phyloP scores from a whole-genome alignment of 2,797 vertebrate species.

The Ibycter americanus region DNA sequence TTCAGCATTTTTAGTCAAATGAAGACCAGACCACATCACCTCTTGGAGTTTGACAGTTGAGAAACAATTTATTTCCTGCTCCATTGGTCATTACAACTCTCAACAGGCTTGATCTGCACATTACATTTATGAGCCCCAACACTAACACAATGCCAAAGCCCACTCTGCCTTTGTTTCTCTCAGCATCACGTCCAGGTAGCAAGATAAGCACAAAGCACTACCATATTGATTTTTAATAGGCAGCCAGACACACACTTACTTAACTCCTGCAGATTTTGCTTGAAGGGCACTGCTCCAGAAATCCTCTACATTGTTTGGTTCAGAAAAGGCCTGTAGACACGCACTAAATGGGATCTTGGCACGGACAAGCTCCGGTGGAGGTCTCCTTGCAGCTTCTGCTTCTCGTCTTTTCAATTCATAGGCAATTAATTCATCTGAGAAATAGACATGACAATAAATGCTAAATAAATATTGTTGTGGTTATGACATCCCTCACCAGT shows the following conservation, averaged over 20 bases:
- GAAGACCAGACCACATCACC: background rate
- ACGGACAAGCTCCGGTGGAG: slow-evolving; percentile 87
- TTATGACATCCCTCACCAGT: background rate
- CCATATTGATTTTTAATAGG: background rate
- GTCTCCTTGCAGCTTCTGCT: slow-evolving; percentile 86
- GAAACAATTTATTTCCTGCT: background rate
- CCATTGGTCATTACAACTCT: background rate
- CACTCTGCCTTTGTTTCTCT: background rate
- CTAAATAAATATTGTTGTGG: background rate
- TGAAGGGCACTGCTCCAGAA: slow-evolving; percentile 99
- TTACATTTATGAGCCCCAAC: background rate
- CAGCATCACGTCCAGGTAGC: background rate
- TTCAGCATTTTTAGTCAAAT: background rate
- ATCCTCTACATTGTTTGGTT: slow-evolving; percentile 93
- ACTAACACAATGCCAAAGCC: background rate
- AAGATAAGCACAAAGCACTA: background rate
- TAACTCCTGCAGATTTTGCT: slow-evolving; percentile 96
- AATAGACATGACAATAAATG: background rate
- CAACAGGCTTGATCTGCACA: background rate
- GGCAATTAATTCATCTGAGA: slow-evolving; percentile 91
- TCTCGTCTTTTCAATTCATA: slow-evolving; percentile 89
- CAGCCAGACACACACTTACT: slow-evolving; percentile 81
- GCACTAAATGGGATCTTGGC: slow-evolving; percentile 95
- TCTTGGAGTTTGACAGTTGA: background rate
- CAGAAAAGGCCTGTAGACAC: slow-evolving; percentile 94